Evolutionary conservation across 2,888 invertebrate genomes (phyloP).

Genomic region (Synergus umbraculus): DNA sequence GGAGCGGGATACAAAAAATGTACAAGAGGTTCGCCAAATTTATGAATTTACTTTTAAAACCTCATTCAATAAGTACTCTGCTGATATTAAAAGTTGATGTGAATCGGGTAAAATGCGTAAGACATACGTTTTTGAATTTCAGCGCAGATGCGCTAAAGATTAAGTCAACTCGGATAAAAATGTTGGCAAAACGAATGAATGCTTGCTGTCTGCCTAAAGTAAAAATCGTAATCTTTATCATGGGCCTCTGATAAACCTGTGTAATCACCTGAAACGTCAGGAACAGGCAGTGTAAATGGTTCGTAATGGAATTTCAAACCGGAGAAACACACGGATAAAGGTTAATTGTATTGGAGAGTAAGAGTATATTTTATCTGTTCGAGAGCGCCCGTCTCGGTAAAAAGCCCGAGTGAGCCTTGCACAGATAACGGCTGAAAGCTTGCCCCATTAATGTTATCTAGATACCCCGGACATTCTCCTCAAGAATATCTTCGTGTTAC

Average conservation of each 20-base stretch:
- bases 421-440: constrained; percentile 75
- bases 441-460: constrained; percentile 75
- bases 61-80: neutral
- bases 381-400: constrained; percentile 69
- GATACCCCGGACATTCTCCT: constrained; percentile 72
- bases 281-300: constrained; percentile 68
- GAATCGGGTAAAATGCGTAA: neutral
- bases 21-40: neutral
- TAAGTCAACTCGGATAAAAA: neutral
- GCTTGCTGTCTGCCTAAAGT: neutral
- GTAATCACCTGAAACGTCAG: constrained; percentile 36
- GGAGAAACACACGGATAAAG: constrained; percentile 61
- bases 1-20: neutral
- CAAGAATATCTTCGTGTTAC: constrained; percentile 70
- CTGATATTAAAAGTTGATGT: neutral
- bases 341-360: constrained; percentile 62
- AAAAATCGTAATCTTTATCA: constrained; percentile 23
- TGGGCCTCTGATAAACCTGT: constrained; percentile 29
- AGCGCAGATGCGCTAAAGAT: neutral
- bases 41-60: neutral
- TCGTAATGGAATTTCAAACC: constrained; percentile 72
- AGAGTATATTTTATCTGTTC: constrained; percentile 70
- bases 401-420: constrained; percentile 70
- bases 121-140: neutral
- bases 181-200: constrained; percentile 15